Evolutionary conservation across 2,888 invertebrate genomes (phyloP).

Genomic region (Teinopalpus imperialis): DNA sequence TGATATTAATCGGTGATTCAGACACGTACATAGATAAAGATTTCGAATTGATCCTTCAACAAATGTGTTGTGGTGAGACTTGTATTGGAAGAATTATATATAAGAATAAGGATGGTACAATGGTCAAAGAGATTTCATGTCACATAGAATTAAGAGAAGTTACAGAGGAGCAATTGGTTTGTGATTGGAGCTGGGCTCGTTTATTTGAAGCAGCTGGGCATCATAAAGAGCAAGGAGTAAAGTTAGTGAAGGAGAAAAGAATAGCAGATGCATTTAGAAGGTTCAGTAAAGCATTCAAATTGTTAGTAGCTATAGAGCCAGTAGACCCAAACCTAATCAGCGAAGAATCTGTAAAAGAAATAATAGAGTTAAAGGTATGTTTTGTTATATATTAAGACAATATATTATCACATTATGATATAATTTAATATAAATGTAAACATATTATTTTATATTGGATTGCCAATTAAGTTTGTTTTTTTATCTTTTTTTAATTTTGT

Average conservation of each 20-base stretch:
- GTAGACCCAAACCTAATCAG: conserved; percentile 80
- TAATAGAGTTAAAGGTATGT: conserved; percentile 77
- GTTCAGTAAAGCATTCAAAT: conserved; percentile 88
- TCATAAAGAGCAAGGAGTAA: conserved; percentile 83
- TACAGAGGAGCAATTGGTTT: conserved; percentile 71
- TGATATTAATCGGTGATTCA: conserved; percentile 72
- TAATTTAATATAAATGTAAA: too few relatives aligned
- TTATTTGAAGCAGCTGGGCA: conserved; percentile 72
- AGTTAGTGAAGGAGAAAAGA: conserved; percentile 84
- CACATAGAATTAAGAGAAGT: conserved; percentile 64
- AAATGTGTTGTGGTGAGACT: conserved; percentile 76
- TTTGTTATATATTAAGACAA: too few relatives aligned
- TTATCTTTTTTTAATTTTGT: too few relatives aligned
- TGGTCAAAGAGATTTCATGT: conserved; percentile 60
- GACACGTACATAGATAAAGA: conserved; percentile 74
- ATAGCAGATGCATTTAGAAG: conserved; percentile 85
- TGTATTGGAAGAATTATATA: conserved; percentile 63
- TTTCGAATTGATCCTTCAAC: conserved; percentile 76
- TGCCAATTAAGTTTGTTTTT: too few relatives aligned
- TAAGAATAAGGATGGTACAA: conserved; percentile 45
- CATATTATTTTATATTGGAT: too few relatives aligned
- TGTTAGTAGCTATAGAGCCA: conserved; percentile 83
- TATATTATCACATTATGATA: too few relatives aligned
- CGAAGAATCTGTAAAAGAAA: conserved; percentile 68
- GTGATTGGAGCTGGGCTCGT: conserved; percentile 81